A percentile compares a stretch with the other conserved stretches of the same genome.
phyloP scores from a whole-genome alignment of 2,113 vertebrate genomes.

The Odocoileus hemionus region DNA sequence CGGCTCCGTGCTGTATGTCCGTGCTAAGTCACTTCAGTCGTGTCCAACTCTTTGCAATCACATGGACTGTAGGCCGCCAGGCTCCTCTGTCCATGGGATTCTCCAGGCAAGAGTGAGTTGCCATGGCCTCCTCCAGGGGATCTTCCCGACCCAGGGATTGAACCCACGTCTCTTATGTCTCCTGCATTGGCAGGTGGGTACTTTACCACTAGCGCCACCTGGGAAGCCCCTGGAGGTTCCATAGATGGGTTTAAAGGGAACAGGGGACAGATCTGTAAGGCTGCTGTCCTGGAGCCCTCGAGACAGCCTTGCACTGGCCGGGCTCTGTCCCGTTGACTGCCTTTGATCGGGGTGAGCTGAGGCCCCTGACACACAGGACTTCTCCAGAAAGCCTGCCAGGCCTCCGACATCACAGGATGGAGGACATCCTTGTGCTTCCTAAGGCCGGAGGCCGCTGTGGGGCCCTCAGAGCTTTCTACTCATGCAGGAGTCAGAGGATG shows the following conservation, averaged over 20 bases:
- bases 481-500: neutral
- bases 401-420: rapidly evolving
- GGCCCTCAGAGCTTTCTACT: neutral
- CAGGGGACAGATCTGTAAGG: neutral
- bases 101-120: neutral
- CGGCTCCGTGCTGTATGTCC: neutral
- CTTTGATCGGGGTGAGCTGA: neutral
- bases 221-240: neutral
- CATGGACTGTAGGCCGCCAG: neutral
- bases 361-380: rapidly evolving
- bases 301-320: neutral
- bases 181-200: neutral
- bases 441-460: no score
- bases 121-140: neutral
- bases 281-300: neutral
- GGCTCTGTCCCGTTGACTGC: neutral
- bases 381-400: neutral
- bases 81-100: neutral
- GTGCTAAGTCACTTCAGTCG: neutral
- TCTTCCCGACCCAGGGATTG: neutral
- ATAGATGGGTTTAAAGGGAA: neutral
- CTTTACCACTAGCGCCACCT: neutral
- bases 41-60: neutral
- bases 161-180: neutral
- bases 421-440: neutral